Base-by-base conservation (phyloP, 2,113 vertebrate genomes). In the Rhizomys pruinosus region DNA sequence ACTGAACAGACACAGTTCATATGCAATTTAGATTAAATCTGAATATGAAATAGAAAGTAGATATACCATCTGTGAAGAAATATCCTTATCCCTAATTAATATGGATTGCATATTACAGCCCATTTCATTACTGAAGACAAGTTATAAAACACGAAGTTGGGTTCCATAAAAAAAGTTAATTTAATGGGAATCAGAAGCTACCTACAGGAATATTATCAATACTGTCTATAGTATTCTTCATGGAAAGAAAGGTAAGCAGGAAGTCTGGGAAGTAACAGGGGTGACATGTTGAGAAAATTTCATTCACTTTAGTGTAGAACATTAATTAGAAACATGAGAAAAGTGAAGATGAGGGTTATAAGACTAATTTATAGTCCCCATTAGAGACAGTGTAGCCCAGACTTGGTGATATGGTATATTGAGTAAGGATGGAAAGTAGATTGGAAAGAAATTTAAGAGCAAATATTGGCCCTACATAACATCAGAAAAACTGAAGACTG, bases 141-240 rank as follows among this genome's bases (percentile, higher is more conserved):
- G 55, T 95, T 95, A 95, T 95, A 95, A 96, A 95, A 94, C 57
- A 96, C 55, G 80, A 96, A 96, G 61, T 92, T 94, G 39, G 39
- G 47, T 71, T 93, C 94, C 84, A 90, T 93, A 71, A 90, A 77
- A 91, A 94, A 95, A 95, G 57, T 20, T 81, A 90, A 93, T 93
- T 88, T 82, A 93, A 84, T 85, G 29, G 52, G 72, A 92, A 94
- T 93, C 29, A 92, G 64, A 90, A 80, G 74, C 92, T 90, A 85
- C 52, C 20, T 87, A 32, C 15, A 78, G 32, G 42, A 90, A 90
- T 88, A 93, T 52, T 96, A 19, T 57, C 92, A 42, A 89, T 91
- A 71, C 32, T 91, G 59, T 20, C 44, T 88, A 92, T 64, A 92
- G 73, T 79, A 71, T 84, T 92, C 10, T 15, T 34, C 73, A 52